A percentile compares a stretch with the other conserved stretches of the same genome.
phyloP scores from a whole-genome alignment of 2,888 invertebrate species.

The Idaea aversata region DNA sequence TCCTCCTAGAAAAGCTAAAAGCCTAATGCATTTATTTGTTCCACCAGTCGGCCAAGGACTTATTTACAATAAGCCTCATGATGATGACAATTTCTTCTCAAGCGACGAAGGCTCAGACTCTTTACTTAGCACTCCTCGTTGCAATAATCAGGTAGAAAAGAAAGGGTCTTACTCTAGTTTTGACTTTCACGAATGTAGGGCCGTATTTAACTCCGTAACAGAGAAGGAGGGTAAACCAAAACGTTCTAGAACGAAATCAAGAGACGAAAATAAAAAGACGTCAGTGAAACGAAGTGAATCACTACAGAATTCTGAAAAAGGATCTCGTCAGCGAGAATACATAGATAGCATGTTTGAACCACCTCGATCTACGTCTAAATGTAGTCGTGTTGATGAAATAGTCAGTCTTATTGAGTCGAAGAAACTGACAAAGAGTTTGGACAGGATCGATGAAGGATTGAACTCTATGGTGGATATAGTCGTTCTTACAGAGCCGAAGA shows the following conservation, averaged over 20 bases:
- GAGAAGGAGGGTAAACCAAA: constrained; percentile 66
- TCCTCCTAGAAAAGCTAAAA: constrained; percentile 88
- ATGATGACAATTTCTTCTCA: constrained; percentile 80
- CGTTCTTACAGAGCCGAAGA: constrained; percentile 79
- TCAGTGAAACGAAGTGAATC: constrained; percentile 74
- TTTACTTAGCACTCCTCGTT: constrained; percentile 82
- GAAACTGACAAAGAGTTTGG: constrained; percentile 87
- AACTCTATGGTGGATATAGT: constrained; percentile 87
- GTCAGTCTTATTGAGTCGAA: constrained; percentile 81
- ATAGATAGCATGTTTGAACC: constrained; percentile 82
- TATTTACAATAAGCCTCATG: constrained; percentile 76
- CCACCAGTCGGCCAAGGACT: constrained; percentile 81
- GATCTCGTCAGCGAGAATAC: constrained; percentile 69
- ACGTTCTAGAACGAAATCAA: constrained; percentile 61
- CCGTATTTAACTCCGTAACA: constrained; percentile 79
- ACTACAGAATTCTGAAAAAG: constrained; percentile 70
- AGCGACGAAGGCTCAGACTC: constrained; percentile 87
- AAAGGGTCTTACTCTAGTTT: constrained; percentile 61
- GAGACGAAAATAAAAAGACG: constrained; percentile 57
- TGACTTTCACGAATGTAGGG: constrained; percentile 77
- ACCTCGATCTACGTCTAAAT: constrained; percentile 68
- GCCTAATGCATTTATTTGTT: constrained; percentile 84
- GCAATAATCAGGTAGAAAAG: constrained; percentile 60
- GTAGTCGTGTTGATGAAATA: constrained; percentile 71
- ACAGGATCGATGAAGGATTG: constrained; percentile 87